A percentile compares a stretch with the other conserved stretches of the same genome.
These are phyloP conservation scores for Phytoseiulus persimilis DNA, from an alignment of 2,888 invertebrate species.

Conservation along the genomic window DNA sequence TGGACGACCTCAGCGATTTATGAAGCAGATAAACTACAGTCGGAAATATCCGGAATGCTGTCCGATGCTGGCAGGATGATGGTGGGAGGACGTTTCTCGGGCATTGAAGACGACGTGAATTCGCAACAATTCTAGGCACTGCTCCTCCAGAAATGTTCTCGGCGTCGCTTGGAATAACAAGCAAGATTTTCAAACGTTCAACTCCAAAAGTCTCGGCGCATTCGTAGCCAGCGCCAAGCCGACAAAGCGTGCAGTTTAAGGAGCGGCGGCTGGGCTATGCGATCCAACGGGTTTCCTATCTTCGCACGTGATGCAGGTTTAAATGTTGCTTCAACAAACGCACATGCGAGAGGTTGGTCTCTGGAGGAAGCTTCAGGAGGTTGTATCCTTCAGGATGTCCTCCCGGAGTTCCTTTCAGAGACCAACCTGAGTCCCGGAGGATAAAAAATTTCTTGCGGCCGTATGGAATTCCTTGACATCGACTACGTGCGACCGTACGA, in stretches of 20 bases:
- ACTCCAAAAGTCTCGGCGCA: not conserved
- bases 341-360: not conserved
- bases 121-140: not conserved
- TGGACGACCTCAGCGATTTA: no score
- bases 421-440: no score
- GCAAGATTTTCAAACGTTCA: not conserved
- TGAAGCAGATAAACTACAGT: not conserved
- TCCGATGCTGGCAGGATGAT: not conserved
- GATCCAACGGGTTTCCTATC: not conserved
- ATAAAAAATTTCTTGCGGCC: no score
- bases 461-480: no score
- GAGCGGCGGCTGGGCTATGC: not conserved
- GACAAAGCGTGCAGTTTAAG: not conserved
- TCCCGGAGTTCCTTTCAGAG: no score
- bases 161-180: not conserved
- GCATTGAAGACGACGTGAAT: not conserved
- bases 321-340: not conserved
- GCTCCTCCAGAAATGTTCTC: not conserved
- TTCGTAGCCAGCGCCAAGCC: not conserved
- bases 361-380: not conserved
- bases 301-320: not conserved
- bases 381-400: no score
- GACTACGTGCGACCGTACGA: no score
- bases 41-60: not conserved
- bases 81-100: not conserved